Evolutionary conservation across 2,113 vertebrate genomes (phyloP).

Genomic region (Albula goreensis): DNA sequence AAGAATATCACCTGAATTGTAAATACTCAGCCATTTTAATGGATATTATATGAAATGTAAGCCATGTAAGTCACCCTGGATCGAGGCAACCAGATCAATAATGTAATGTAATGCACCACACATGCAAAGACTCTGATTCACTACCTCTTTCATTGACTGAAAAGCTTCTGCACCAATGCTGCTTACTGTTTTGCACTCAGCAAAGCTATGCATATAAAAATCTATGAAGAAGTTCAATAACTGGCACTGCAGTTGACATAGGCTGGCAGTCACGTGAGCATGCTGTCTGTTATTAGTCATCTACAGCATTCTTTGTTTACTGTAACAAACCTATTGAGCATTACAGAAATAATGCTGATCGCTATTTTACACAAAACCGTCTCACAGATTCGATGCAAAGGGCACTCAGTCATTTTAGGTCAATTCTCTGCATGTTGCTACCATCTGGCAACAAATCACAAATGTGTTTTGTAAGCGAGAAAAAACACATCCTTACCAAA

Average conservation of each 20-base stretch:
- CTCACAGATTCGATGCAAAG: conserved; percentile 38
- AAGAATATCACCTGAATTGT: background rate
- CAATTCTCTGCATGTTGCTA: conserved; percentile 49
- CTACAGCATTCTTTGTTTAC: conserved; percentile 13
- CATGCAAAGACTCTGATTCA: background rate
- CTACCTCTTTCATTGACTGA: conserved; percentile 10
- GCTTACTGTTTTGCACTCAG: conserved; percentile 29
- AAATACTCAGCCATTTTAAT: conserved; percentile 4
- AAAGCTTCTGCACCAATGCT: conserved; percentile 17
- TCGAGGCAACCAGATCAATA: conserved; percentile 3
- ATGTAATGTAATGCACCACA: conserved; percentile 2
- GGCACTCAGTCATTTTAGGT: conserved; percentile 53
- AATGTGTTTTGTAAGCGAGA: background rate
- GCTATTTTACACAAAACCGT: conserved; percentile 47
- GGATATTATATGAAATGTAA: background rate
- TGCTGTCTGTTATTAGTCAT: conserved; percentile 18
- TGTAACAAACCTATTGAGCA: conserved; percentile 45
- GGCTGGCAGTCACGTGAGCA: conserved; percentile 41
- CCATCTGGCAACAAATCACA: conserved; percentile 30
- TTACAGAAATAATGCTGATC: conserved; percentile 53
- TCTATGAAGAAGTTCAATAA: conserved; percentile 47
- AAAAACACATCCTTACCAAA: background rate
- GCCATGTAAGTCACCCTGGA: background rate
- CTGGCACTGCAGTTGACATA: conserved; percentile 37
- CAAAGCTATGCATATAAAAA: conserved; percentile 37